These are phyloP conservation scores for Intellagama lesueurii DNA, from an alignment of 2,797 vertebrate species.

Conservation along the genomic window DNA sequence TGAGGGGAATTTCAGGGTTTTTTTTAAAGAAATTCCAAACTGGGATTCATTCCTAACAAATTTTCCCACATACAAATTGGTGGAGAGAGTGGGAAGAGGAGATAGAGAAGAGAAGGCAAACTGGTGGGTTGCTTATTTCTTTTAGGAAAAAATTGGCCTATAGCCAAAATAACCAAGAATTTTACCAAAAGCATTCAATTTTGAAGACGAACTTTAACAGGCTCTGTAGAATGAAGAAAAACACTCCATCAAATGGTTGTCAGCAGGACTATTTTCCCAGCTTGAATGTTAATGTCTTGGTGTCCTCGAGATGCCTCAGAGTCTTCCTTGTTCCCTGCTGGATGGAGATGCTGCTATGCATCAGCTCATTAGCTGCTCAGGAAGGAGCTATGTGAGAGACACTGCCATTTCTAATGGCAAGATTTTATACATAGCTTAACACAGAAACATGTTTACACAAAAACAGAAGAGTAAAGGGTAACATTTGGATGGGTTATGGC, in stretches of 20 bases:
- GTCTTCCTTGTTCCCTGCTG: neutral
- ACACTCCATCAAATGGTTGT: neutral
- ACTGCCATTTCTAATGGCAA: neutral
- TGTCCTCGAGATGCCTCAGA: neutral
- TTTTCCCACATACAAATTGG: neutral
- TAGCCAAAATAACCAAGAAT: neutral
- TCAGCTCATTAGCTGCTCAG: constrained; percentile 23
- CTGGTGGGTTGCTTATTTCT: neutral
- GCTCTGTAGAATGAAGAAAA: neutral
- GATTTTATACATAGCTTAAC: neutral
- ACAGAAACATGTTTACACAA: neutral
- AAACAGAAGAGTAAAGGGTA: constrained; percentile 12
- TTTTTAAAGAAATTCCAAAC: neutral
- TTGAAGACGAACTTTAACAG: neutral
- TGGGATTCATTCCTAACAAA: neutral
- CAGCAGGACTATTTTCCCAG: constrained; percentile 27
- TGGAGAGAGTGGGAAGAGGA: neutral
- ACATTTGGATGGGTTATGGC: neutral
- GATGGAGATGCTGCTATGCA: constrained; percentile 4
- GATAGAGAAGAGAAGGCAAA: neutral
- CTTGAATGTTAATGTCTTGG: neutral
- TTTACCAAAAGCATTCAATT: neutral
- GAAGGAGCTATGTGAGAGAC: neutral
- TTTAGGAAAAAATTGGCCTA: neutral
- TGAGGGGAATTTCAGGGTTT: neutral